These are phyloP conservation scores for Mohoua ochrocephala DNA, from an alignment of 2,113 vertebrate genomes.

Conservation along the genomic window DNA sequence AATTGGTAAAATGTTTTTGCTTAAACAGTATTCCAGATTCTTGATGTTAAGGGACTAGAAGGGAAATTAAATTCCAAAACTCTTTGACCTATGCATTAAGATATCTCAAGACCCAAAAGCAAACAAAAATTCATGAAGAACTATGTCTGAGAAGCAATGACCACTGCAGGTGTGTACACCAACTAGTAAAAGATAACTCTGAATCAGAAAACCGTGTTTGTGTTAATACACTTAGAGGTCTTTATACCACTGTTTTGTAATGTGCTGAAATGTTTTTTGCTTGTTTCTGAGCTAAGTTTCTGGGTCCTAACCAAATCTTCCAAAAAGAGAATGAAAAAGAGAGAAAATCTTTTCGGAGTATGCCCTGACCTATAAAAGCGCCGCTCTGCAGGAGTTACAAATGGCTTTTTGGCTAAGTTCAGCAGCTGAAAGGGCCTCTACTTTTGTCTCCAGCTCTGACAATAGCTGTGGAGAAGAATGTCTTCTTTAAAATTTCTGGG, in stretches of 20 bases:
- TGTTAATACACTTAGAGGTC: not conserved
- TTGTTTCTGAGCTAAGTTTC: slow-evolving; percentile 1
- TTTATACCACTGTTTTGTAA: not conserved
- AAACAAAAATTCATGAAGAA: not conserved
- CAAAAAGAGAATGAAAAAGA: not conserved
- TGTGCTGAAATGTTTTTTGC: not conserved
- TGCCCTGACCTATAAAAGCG: slow-evolving; percentile 56
- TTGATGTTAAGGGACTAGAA: not conserved
- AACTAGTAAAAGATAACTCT: not conserved
- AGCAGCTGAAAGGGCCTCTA: slow-evolving; percentile 52
- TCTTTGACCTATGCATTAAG: not conserved
- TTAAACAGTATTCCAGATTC: not conserved
- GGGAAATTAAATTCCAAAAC: not conserved
- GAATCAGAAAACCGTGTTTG: not conserved
- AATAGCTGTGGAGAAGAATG: slow-evolving; percentile 58
- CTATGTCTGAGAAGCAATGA: not conserved
- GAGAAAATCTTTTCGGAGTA: slow-evolving; percentile 37
- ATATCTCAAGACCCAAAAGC: not conserved
- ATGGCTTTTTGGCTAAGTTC: slow-evolving; percentile 64
- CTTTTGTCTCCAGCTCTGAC: slow-evolving; percentile 55
- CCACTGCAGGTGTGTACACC: accelerated
- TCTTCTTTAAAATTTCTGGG: slow-evolving; percentile 60
- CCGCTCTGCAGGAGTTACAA: slow-evolving; percentile 43
- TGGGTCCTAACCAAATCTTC: not conserved
- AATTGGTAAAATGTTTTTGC: not conserved